These are phyloP conservation scores for Megaleporinus macrocephalus DNA, from an alignment of 2,113 vertebrate species.

Conservation along the genomic window DNA sequence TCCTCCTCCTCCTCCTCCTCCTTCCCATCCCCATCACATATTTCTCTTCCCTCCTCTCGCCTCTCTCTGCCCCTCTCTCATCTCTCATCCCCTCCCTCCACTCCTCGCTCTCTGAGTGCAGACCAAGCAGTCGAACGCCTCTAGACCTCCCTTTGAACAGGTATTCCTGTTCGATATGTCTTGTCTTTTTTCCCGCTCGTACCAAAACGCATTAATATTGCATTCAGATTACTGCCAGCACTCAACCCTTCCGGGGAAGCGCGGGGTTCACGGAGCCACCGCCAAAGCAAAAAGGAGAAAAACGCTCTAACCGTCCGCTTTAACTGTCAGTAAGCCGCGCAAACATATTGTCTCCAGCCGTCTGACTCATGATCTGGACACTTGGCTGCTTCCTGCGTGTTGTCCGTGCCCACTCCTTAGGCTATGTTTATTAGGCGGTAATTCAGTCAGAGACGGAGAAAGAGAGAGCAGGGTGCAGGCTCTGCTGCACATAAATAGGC, in stretches of 20 bases:
- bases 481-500: conserved; percentile 40
- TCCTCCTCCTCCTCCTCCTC: background rate
- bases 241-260: conserved; percentile 5
- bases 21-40: background rate
- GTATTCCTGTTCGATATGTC: conserved; percentile 4
- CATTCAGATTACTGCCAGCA: conserved; percentile 9
- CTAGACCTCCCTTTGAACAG: background rate
- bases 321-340: conserved; percentile 12
- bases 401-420: conserved; percentile 8
- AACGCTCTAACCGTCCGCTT: background rate
- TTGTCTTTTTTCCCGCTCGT: background rate
- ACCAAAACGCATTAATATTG: conserved; percentile 11
- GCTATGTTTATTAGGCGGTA: conserved; percentile 43
- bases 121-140: background rate
- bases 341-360: background rate
- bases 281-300: background rate
- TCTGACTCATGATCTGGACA: background rate
- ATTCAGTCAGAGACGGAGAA: conserved; percentile 13
- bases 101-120: background rate
- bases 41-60: background rate
- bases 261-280: background rate
- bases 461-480: conserved; percentile 11
- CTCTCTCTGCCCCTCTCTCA: background rate
- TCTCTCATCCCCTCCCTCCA: background rate
- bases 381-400: background rate